Base-by-base conservation (phyloP, 2,113 vertebrate genomes). In the Chaetops frenatus region DNA sequence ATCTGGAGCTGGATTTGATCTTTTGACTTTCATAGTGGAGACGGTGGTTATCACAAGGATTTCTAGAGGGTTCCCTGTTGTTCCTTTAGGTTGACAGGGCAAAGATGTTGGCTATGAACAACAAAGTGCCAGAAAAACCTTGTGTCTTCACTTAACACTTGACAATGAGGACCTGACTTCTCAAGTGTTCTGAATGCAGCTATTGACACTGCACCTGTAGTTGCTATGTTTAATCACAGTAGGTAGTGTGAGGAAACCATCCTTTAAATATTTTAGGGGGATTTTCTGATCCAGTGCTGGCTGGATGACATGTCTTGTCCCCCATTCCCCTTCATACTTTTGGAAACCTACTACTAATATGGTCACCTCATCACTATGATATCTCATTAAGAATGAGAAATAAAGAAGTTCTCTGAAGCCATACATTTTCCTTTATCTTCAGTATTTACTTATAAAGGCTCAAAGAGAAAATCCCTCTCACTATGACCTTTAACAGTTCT, bases 1-100 rank as follows among this genome's bases (percentile, higher is more conserved):
- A 53, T 82, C 16, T 72, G n/a, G 15, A 7, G 20, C 20, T 56
- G 10, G n/a, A 45, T 71, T 74, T 72, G 27, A 33, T 84, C 36
- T 71, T 91, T 60, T 86, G 60, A 27, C 12, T 86, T 88, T 51
- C 69, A 42, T 17, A 44, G 44, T 57, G 35, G 48, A 89, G n/a
- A 56, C 3, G 8, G 19, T 0, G 0, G 7, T 15, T 79, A 50
- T 44, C 1, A 0, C n/a, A 54, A 58, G 27, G 29, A 53, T 88
- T 84, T 76, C 36, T 86, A 48, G 70, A 89, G 18, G 18, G 66
- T 88, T 67, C 9, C n/a, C 14, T 56, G 10, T 33, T 50, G 8
- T 57, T 67, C 11, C 16, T 65, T 57, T 61, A 65, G 18, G 22
- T 20, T 65, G 45, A 53, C 23, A 81, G 16, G 36, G 22, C 8